A percentile compares a stretch with the other conserved stretches of the same genome.
Conservation (phyloP, 2,888 invertebrate species). For the Troides aeacus region DNA sequence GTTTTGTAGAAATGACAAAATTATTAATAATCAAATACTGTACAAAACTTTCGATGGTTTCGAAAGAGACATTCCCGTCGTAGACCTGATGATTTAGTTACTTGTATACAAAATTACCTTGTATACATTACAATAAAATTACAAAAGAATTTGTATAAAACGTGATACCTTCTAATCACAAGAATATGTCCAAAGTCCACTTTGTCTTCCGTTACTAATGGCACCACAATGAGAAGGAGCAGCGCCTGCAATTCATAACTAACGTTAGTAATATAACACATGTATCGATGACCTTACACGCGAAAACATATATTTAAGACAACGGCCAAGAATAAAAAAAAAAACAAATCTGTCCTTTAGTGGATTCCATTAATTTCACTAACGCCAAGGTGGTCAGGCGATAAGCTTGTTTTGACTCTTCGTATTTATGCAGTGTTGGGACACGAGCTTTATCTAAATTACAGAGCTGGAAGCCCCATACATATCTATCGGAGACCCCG, state of each 20-base stretch:
- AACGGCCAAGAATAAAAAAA: constrained; percentile 28
- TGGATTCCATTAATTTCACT: constrained; percentile 65
- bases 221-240: constrained; percentile 28
- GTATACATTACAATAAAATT: constrained; percentile 2
- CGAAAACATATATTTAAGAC: constrained; percentile 38
- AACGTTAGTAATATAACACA: constrained; percentile 36
- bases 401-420: constrained; percentile 70
- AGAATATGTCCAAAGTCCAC: constrained; percentile 25
- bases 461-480: constrained; percentile 68
- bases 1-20: too few species aligned
- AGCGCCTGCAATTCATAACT: constrained; percentile 29
- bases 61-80: too few species aligned
- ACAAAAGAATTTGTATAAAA: constrained; percentile 18
- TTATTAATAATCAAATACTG: too few species aligned
- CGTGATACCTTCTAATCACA: constrained; percentile 27
- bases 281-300: constrained; percentile 37
- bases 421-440: constrained; percentile 69
- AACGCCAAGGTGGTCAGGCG: constrained; percentile 70
- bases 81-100: too few species aligned
- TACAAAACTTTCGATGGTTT: too few species aligned
- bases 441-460: constrained; percentile 73
- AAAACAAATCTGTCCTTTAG: constrained; percentile 52
- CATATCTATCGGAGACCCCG: constrained; percentile 55
- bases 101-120: too few species aligned
- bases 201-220: constrained; percentile 27